These are phyloP conservation scores for Sciurus carolinensis DNA, from an alignment of 2,797 vertebrate species.

Conservation along the genomic window DNA sequence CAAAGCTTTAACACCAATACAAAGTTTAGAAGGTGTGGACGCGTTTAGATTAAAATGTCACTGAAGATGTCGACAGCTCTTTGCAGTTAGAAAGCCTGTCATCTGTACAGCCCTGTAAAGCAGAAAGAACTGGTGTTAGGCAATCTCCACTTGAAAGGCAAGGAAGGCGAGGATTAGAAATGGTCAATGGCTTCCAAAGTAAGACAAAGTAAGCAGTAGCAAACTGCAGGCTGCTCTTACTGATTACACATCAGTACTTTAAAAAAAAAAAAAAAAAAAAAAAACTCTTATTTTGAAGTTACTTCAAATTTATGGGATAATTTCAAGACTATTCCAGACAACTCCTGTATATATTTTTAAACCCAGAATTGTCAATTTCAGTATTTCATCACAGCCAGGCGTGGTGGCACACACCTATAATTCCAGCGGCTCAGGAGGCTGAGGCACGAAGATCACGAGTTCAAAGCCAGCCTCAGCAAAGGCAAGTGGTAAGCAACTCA, in stretches of 20 bases:
- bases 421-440: too few species aligned
- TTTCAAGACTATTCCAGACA: conserved; percentile 4
- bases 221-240: not conserved
- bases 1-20: not conserved
- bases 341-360: not conserved
- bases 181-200: not conserved
- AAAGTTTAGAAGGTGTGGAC: not conserved
- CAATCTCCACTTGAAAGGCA: not conserved
- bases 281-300: not conserved
- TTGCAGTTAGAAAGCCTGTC: not conserved
- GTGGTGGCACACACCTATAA: too few species aligned
- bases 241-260: not conserved
- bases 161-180: not conserved
- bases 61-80: not conserved
- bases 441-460: too few species aligned
- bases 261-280: not conserved
- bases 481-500: too few species aligned
- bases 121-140: not conserved
- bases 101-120: not conserved
- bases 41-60: not conserved
- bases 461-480: too few species aligned
- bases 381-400: not conserved
- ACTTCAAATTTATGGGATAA: conserved; percentile 14
- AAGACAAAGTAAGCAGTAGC: not conserved
- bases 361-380: not conserved